A percentile compares a stretch with the other conserved stretches of the same genome.
Conservation (phyloP, 2,888 invertebrate genomes). For the Caenorhabditis macrosperma region DNA sequence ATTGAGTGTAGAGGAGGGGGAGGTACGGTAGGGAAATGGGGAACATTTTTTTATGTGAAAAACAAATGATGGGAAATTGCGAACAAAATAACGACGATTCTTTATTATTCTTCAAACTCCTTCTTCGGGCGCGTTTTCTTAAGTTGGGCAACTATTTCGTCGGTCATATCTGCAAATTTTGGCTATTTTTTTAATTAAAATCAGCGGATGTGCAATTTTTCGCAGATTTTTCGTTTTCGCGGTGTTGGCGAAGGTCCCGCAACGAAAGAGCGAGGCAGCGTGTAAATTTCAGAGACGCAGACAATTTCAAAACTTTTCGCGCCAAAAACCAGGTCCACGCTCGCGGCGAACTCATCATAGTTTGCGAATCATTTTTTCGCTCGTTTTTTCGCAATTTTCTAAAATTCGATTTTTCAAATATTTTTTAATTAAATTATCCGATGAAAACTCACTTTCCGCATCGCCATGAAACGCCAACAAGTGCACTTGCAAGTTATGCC, state of each 20-base stretch:
- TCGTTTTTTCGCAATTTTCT: conserved; percentile 25
- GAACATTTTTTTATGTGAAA: no score
- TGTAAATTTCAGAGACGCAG: no score
- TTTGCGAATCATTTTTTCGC: no score
- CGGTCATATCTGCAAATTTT: neutral
- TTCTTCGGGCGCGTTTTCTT: neutral
- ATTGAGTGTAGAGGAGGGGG: neutral
- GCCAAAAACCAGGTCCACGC: no score
- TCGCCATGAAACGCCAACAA: conserved; percentile 36
- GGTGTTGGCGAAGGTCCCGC: no score
- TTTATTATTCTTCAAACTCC: neutral
- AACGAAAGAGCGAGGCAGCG: no score
- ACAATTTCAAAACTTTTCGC: no score
- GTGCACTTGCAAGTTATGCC: conserved; percentile 66
- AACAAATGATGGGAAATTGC: no score
- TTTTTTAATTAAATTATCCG: neutral
- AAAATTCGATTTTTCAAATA: conserved; percentile 2
- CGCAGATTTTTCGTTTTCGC: neutral
- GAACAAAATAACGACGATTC: no score
- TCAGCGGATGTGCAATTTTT: neutral
- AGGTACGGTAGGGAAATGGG: neutral
- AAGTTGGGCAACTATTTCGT: neutral
- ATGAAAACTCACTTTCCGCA: neutral
- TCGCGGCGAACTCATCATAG: no score
- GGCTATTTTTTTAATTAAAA: no score